A percentile compares a stretch with the other conserved stretches of the same genome.
These are phyloP conservation scores for Melieria omissa DNA, from an alignment of 2,888 invertebrate genomes.

Conservation along the genomic window DNA sequence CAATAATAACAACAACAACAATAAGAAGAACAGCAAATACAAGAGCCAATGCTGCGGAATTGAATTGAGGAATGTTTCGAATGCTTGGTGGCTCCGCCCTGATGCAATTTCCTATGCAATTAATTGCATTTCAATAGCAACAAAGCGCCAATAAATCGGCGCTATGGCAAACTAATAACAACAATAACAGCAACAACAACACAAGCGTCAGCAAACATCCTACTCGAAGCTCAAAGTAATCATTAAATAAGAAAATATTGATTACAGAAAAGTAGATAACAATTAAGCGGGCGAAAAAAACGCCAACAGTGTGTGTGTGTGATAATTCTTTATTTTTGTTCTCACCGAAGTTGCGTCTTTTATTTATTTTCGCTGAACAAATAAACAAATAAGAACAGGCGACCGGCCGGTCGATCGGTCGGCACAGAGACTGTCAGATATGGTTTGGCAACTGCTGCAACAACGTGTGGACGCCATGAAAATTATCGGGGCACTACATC, in stretches of 20 bases:
- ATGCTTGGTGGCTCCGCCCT: too few species aligned
- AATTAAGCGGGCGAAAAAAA: constrained; percentile 27
- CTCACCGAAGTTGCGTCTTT: constrained; percentile 1
- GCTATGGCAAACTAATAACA: not conserved
- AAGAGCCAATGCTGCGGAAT: not conserved
- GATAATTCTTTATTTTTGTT: too few species aligned
- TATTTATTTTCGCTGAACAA: constrained; percentile 13
- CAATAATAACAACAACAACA: not conserved
- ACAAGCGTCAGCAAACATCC: not conserved
- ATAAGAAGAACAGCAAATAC: not conserved
- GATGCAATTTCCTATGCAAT: constrained; percentile 26
- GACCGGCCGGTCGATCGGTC: not conserved
- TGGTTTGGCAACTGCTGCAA: constrained; percentile 5
- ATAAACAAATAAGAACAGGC: not conserved
- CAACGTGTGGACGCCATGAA: constrained; percentile 23
- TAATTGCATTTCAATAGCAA: constrained; percentile 27
- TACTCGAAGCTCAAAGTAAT: constrained; percentile 20
- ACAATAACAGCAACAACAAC: too few species aligned
- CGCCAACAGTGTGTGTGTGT: not conserved
- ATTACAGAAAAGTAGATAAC: constrained; percentile 35
- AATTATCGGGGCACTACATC: constrained; percentile 22
- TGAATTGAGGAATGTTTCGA: not conserved
- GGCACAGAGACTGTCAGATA: too few species aligned
- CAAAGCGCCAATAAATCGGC: constrained; percentile 8
- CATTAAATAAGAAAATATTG: constrained; percentile 38